phyloP scores from a whole-genome alignment of 2,113 vertebrate species.

The Microtus ochrogaster region DNA sequence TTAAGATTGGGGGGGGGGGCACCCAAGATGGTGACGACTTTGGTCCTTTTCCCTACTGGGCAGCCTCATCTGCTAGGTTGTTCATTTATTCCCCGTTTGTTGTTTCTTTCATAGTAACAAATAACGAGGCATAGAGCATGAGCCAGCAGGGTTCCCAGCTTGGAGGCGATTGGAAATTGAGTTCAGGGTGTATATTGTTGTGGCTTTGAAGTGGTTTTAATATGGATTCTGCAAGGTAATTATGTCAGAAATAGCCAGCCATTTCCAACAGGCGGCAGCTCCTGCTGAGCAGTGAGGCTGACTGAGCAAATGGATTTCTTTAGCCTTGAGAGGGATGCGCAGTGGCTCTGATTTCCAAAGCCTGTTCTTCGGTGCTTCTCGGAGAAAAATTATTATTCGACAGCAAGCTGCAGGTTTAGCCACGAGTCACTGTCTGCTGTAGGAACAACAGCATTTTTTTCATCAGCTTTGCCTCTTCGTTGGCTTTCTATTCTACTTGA shows the following conservation, averaged over 20 bases:
- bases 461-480: neutral
- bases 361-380: neutral
- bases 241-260: constrained; percentile 73
- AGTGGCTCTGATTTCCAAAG: constrained; percentile 59
- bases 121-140: constrained; percentile 57
- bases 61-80: neutral
- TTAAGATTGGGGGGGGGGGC: neutral
- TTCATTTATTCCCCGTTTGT: neutral
- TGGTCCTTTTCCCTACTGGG: constrained; percentile 31
- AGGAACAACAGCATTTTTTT: constrained; percentile 23
- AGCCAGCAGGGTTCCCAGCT: constrained; percentile 69
- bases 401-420: constrained; percentile 28
- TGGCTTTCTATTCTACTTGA: neutral
- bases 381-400: constrained; percentile 50
- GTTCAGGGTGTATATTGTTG: constrained; percentile 64
- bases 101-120: constrained; percentile 57
- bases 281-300: constrained; percentile 62
- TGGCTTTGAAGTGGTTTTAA: constrained; percentile 79
- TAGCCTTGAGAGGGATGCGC: constrained; percentile 64
- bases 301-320: constrained; percentile 74
- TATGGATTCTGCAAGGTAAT: constrained; percentile 75
- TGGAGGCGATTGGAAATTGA: constrained; percentile 74
- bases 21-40: neutral
- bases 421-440: neutral
- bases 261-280: constrained; percentile 62